phyloP scores from a whole-genome alignment of 2,797 vertebrate genomes.

The Prunella strophiata region DNA sequence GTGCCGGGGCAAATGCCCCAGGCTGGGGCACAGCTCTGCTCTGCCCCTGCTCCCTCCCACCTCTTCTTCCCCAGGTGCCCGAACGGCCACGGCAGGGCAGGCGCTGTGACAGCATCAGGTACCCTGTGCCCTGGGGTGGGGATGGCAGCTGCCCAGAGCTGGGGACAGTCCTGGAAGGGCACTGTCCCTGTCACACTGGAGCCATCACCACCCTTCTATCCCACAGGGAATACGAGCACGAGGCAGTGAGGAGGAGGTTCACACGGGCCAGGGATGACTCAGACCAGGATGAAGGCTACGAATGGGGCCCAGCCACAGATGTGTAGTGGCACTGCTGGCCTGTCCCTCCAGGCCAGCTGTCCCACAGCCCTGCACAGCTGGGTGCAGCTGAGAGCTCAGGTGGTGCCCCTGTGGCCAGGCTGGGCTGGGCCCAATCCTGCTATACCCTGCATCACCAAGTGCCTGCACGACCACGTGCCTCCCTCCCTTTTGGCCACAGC shows the following conservation, averaged over 20 bases:
- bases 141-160: background rate
- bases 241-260: slow-evolving; percentile 86
- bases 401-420: background rate
- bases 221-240: slow-evolving; percentile 84
- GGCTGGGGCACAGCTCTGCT: background rate
- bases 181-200: background rate
- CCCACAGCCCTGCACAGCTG: fast-evolving
- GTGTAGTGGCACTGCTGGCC: slow-evolving; percentile 73
- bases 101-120: slow-evolving; percentile 78
- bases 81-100: slow-evolving; percentile 47
- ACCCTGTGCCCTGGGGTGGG: slow-evolving; percentile 10
- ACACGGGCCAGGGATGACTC: slow-evolving; percentile 88
- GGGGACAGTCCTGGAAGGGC: background rate
- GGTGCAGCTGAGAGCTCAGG: background rate
- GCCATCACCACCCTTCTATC: background rate
- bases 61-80: background rate
- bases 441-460: background rate
- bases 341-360: background rate
- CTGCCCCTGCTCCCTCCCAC: background rate
- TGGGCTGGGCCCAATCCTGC: background rate
- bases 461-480: background rate
- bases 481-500: background rate
- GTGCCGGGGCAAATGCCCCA: fast-evolving
- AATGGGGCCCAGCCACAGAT: slow-evolving; percentile 95
- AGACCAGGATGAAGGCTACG: slow-evolving; percentile 81